Base-by-base conservation (phyloP, 1,140 invertebrate species). In the Drosophila funebris region DNA sequence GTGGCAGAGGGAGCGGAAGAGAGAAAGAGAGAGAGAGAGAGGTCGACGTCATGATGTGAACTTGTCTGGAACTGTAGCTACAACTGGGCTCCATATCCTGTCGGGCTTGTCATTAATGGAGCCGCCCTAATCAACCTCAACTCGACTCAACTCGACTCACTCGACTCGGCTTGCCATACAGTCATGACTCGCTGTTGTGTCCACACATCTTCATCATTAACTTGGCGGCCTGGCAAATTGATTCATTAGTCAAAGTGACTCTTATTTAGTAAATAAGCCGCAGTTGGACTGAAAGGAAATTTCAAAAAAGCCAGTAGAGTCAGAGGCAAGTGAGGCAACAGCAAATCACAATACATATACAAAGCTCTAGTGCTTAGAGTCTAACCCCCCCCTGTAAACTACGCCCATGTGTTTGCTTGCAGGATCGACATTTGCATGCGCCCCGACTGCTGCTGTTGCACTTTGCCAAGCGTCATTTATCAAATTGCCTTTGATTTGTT, bases 191-290 rank as follows among this genome's bases (percentile, higher is more conserved):
- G 33, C 8, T 24, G 37, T 60, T 75, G 58, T 72, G 80, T 70
- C 57, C 54, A 63, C 76, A 73, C 69, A 81, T 78, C 78, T 69
- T 78, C 74, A 80, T 78, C 70, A 72, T 87, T 71, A 67, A 62
- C 43, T 76, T 62, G 60, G 66, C 72, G 71, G 63, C 52, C 82
- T 61, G 78, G 78, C 83, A 88, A 88, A 88, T 88, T 88, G 83
- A 89, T 88, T 88, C 83, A 88, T 88, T 88, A 88, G 83, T 88
- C 83, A 87, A 87, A 87, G 83, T 87, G 83, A 87, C 83, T 87
- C 76, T 87, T 88, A 82, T 76, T 88, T 83, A 88, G 72, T 50
- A 69, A 76, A 76, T 69, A 63, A 81, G 64, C 60, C 39, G 27
- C 22, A 64, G 41, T 36, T 41, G 36, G 58, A 16, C 44, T 44